phyloP scores from a whole-genome alignment of 2,113 vertebrate genomes.

The Entomyzon cyanotis region DNA sequence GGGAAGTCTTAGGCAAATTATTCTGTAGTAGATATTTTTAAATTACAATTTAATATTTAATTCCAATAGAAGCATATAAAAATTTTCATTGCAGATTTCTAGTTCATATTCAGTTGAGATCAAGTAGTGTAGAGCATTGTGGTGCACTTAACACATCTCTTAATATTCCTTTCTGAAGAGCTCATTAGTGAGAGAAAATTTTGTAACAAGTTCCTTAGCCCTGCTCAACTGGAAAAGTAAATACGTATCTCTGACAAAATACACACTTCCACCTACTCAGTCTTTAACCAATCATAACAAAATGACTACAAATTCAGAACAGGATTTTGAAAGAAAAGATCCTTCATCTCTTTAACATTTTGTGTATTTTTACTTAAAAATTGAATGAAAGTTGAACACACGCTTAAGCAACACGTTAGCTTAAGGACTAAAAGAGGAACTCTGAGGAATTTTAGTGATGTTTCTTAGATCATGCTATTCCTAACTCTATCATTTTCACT shows the following conservation, averaged over 20 bases:
- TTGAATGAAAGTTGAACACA: not conserved
- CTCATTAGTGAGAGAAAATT: not conserved
- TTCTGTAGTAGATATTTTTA: not conserved
- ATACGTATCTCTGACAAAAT: not conserved
- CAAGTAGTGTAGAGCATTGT: not conserved
- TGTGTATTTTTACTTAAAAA: not conserved
- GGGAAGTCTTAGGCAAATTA: not conserved
- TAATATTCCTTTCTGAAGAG: not conserved
- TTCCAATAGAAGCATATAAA: not conserved
- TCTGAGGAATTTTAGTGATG: not conserved
- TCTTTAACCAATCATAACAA: not conserved
- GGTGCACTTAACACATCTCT: not conserved
- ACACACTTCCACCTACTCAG: not conserved
- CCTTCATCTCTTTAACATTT: not conserved
- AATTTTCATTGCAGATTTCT: not conserved
- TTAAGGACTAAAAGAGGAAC: not conserved
- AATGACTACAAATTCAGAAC: not conserved
- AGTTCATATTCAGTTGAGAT: not conserved
- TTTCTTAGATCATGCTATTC: not conserved
- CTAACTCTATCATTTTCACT: not conserved
- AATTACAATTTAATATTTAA: not conserved
- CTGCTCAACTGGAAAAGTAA: not conserved
- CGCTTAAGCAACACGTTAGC: not conserved
- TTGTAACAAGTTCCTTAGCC: not conserved
- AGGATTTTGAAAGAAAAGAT: not conserved